Evolutionary conservation across 53 echinoderm and acorn worm species (phyloP), one percentile per base, ranked within the genome.

Genomic region (Paelopatides confundens): DNA sequence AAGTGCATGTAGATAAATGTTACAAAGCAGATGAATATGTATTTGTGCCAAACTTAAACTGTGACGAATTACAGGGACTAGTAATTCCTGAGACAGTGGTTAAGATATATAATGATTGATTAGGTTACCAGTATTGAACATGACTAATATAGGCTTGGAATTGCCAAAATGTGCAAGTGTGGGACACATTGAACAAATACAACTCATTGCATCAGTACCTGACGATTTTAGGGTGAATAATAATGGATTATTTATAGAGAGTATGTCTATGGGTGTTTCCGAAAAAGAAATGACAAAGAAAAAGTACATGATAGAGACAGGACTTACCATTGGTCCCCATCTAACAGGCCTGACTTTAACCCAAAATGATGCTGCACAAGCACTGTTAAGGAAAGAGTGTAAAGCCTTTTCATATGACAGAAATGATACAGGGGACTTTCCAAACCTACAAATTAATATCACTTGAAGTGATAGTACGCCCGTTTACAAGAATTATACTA

Each of bases 401-500:
- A 30, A 10, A 12, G 33, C 69, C 1, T 69, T 69, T 29, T 69
- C 69, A 34, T 0, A 32, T 7, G 66, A 33, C 15, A 14, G 12
- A n/a, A 26, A 7, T 6, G 76, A 43, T 39, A 27, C 47, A 34
- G 78, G 78, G 5, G 24, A 46, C 49, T 27, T 49, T 24, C 31
- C 78, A 9, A 50, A 77, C 29, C 62, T 93, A 9, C 78, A 89
- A 36, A 85, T 88, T 85, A 85, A 65, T 21, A 85, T 92, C 21
- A 27, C 50, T 35, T 40, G 88, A 10, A 85, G 46, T 29, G 92
- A 92, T 78, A 47, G 85, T 39, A 58, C 23, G 2, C 89, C 88
- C 6, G 88, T 92, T 30, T 79, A 92, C 69, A 85, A 71, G 51
- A 82, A 70, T 2, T 91, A 87, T 36, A 36, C n/a, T 26, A 87